A percentile compares a stretch with the other conserved stretches of the same genome.
Conservation (phyloP, 2,113 vertebrate genomes). For the Oreochromis niloticus region DNA sequence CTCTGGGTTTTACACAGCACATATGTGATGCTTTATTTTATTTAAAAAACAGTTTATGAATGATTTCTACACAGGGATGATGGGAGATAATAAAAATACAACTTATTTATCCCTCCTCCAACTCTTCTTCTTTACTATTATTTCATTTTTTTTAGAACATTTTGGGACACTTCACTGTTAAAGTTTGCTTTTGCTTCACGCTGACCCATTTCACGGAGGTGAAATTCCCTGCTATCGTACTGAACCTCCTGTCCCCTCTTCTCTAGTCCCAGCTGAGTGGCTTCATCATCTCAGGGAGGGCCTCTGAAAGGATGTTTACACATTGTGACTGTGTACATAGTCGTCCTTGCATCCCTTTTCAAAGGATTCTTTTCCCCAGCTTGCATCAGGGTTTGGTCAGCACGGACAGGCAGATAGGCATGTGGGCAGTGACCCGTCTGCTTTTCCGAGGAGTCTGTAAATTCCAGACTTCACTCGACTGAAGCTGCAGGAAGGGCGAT, state of each 20-base stretch:
- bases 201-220: constrained; percentile 48
- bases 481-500: constrained; percentile 23
- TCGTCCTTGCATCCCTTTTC: constrained; percentile 19
- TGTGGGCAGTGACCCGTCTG: constrained; percentile 48
- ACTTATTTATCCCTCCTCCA: constrained; percentile 1
- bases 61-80: constrained; percentile 32
- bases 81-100: not conserved
- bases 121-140: not conserved
- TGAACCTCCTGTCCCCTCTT: constrained; percentile 1
- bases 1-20: not conserved
- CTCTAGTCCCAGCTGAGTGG: constrained; percentile 37
- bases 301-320: constrained; percentile 57
- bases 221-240: constrained; percentile 31
- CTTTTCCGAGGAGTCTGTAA: constrained; percentile 28
- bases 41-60: constrained; percentile 17
- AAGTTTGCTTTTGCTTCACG: constrained; percentile 32
- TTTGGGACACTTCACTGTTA: not conserved
- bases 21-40: not conserved
- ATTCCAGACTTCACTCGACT: constrained; percentile 47
- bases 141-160: constrained; percentile 14
- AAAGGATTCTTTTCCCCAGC: constrained; percentile 36
- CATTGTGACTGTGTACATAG: constrained; percentile 30
- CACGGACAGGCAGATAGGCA: constrained; percentile 23
- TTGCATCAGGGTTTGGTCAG: constrained; percentile 14
- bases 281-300: constrained; percentile 44